Evolutionary conservation across 2,888 invertebrate genomes (phyloP).

Genomic region (Flabesymbios commensalis): DNA sequence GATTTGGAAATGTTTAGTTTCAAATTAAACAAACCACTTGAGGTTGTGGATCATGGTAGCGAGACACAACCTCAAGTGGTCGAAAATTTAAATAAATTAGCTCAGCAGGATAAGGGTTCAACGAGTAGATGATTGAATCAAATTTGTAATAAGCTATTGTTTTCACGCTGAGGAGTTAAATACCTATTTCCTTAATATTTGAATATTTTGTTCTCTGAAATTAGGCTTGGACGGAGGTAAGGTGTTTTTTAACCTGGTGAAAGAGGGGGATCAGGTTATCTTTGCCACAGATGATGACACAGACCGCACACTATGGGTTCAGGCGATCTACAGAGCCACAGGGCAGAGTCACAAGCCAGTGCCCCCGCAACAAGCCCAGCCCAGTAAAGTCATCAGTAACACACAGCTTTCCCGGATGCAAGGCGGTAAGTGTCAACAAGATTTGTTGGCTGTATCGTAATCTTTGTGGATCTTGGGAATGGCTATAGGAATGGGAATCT

Average conservation of each 20-base stretch:
- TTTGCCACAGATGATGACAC: conserved; percentile 74
- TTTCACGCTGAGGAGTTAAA: too few species aligned
- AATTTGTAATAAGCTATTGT: too few species aligned
- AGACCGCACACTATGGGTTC: conserved; percentile 98
- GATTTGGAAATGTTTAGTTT: too few species aligned
- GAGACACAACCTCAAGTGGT: too few species aligned
- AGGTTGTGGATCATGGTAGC: too few species aligned
- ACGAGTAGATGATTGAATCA: too few species aligned
- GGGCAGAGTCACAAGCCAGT: conserved; percentile 97
- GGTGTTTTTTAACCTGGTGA: conserved; percentile 97
- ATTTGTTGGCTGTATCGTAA: background rate
- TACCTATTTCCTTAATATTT: too few species aligned
- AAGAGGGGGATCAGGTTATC: conserved; percentile 84
- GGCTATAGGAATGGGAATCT: background rate
- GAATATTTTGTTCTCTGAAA: too few species aligned
- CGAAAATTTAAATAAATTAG: too few species aligned
- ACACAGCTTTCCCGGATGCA: conserved; percentile 81
- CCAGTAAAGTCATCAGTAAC: conserved; percentile 69
- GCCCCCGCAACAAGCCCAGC: conserved; percentile 73
- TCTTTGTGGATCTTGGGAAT: background rate
- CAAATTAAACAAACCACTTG: too few species aligned
- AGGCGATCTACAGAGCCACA: conserved; percentile 99
- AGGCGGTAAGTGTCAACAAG: conserved; percentile 73
- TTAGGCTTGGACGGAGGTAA: conserved; percentile 87
- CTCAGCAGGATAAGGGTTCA: too few species aligned